Base-by-base conservation (phyloP, 2,888 invertebrate genomes). In the Lydus trimaculatus region DNA sequence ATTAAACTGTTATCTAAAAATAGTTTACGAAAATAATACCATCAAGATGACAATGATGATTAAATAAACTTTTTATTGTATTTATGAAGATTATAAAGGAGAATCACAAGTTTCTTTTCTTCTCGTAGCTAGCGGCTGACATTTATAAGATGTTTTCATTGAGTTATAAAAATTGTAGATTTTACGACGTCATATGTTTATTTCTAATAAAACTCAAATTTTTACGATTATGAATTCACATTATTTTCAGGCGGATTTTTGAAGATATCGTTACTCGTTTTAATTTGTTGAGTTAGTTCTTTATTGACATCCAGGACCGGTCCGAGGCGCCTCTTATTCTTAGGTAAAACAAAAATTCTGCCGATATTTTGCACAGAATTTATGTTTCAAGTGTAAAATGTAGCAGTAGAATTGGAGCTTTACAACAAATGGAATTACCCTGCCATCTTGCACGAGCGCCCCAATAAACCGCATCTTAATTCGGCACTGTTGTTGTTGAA, bases 1-100 rank as follows among this genome's bases (percentile, higher is more conserved):
- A 85, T 85, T 85, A 84, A 84, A 82, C 77, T 77, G 81, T 85
- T 84, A 85, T 85, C 85, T 80, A 76, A 79, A 82, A 81, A 81
- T 82, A 82, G 81, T 83, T 48, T 84, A 83, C 77, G 48, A 80
- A 82, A 83, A 81, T 82, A 81, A 82, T 79, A 73, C 73, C 20
- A 48, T 23, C 48, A 48, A 48, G 48, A 48, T 48, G 48, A 48
- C 48, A 48, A 48, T 9, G 11, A 48, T 48, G 48, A 48, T 48
- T 48, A 48, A 48, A 43, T 20, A 48, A 48, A 48, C 43, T 43
- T 48, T 20, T 48, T 20, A 17, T 20, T 20, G 20, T 23, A 20
- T 48, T 48, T 20, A 20, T 20, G 48, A 48, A 20, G 48, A 48
- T 20, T 8, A 48, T 48, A 48, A 48, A 48, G 9, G 20, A 20